Evolutionary conservation across 2,113 vertebrate species (phyloP).

Genomic region (Phrynosoma blainvillii): DNA sequence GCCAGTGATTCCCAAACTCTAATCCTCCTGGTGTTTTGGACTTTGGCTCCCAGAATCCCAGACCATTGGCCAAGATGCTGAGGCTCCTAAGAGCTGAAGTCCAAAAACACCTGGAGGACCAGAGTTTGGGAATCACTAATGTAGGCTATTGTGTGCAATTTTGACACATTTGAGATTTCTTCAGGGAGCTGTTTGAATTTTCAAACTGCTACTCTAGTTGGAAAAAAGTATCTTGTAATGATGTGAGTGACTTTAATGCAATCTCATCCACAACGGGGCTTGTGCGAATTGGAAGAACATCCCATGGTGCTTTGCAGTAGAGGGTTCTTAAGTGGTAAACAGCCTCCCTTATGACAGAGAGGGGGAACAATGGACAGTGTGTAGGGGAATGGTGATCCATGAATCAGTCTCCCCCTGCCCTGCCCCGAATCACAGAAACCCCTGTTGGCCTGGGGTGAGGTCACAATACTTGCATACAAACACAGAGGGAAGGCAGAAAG

Average conservation of each 20-base stretch:
- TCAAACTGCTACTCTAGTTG: background rate
- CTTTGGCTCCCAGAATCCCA: too few relatives aligned
- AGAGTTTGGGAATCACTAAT: too few relatives aligned
- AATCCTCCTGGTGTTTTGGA: too few relatives aligned
- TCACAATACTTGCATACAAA: rapidly evolving
- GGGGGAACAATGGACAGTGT: background rate
- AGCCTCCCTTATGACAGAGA: background rate
- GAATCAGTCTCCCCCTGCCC: background rate
- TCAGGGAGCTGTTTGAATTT: too few relatives aligned
- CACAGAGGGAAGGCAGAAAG: background rate
- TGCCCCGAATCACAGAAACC: background rate
- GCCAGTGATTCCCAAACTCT: too few relatives aligned
- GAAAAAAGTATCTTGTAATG: background rate
- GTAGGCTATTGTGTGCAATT: background rate
- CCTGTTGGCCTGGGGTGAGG: rapidly evolving
- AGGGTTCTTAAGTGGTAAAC: background rate
- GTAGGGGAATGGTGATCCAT: rapidly evolving
- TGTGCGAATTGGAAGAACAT: rapidly evolving
- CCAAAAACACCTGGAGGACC: too few relatives aligned
- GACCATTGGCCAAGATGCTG: too few relatives aligned
- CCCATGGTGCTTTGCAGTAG: background rate
- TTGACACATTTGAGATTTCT: background rate
- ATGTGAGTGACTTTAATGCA: background rate
- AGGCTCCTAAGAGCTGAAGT: too few relatives aligned
- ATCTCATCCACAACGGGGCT: background rate